These are phyloP conservation scores for Camponotus floridanus DNA, from an alignment of 1,140 invertebrate species.

Conservation along the genomic window DNA sequence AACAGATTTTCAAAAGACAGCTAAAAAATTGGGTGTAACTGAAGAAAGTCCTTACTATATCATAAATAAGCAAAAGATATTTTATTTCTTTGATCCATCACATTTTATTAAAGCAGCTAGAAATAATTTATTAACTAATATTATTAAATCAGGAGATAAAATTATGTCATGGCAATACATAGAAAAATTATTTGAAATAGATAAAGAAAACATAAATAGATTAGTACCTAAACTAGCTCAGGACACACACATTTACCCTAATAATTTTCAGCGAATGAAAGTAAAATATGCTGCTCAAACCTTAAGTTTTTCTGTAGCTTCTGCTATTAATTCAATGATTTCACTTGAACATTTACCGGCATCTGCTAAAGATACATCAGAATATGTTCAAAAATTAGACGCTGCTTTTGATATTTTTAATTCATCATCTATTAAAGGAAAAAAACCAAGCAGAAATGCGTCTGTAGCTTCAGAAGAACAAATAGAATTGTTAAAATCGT, in stretches of 20 bases:
- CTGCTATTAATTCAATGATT: not conserved
- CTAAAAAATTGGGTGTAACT: not conserved
- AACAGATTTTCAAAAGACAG: not conserved
- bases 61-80: conserved; percentile 6
- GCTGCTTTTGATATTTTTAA: conserved; percentile 24
- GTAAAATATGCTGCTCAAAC: conserved; percentile 8
- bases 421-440: conserved; percentile 1
- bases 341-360: not conserved
- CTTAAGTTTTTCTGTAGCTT: conserved; percentile 29
- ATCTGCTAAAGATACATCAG: conserved; percentile 33
- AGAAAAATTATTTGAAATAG: conserved; percentile 15
- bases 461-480: conserved; percentile 6
- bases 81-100: conserved; percentile 19
- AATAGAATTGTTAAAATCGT: not conserved
- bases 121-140: conserved; percentile 27
- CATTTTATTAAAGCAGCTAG: conserved; percentile 11
- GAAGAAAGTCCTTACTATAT: not conserved
- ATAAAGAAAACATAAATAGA: conserved; percentile 15
- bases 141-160: conserved; percentile 25
- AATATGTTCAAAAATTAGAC: conserved; percentile 26
- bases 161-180: not conserved
- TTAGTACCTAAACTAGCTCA: conserved; percentile 12
- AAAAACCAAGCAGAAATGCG: not conserved
- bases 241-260: conserved; percentile 11
- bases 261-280: conserved; percentile 31